Evolutionary conservation across 2,113 vertebrate genomes (phyloP), one percentile per base, ranked within the genome.

Genomic region (Steatornis caripensis): DNA sequence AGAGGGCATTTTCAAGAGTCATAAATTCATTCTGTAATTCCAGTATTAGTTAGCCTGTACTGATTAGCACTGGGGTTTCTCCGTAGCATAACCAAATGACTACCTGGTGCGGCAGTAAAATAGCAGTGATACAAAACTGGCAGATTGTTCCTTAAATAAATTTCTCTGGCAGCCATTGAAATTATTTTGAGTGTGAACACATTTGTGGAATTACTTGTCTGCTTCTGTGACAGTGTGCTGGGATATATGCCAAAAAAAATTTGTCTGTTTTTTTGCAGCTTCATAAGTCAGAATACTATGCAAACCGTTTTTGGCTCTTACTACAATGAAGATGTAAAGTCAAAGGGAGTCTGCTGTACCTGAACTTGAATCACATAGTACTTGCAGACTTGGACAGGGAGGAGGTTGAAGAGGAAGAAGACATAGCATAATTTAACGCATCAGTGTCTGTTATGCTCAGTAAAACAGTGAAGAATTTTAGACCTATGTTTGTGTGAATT

Each of bases 101-200:
- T 55, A 1, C n/a, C 57, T 86, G 68, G 26, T 74, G 46, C 53
- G 29, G 15, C 80, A 78, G 55, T 64, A 80, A 61, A 94, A n/a
- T 66, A 76, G 72, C 49, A 84, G 58, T 58, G 54, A 66, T 83
- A 29, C 23, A 30, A 81, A 93, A 62, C 64, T 55, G 37, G 71
- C 84, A 68, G 19, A 78, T 70, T n/a, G n/a, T n/a, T 81, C 55
- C 69, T 82, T 89, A 83, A 93, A 94, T 84, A 74, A 79, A 78
- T 87, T 79, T 93, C 75, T 84, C 84, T 97, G 90, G 36, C 92
- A 95, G 45, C 39, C 32, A 61, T 34, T 93, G 62, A 79, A 85
- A 65, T 95, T 89, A 72, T 93, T 96, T 90, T 87, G 87, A 91
- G 83, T 72, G 81, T 87, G 91, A 93, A 76, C 74, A 69, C 86